A percentile compares a stretch with the other conserved stretches of the same genome.
phyloP scores from a whole-genome alignment of 2,797 vertebrate species.

The Neoniphon sammara region DNA sequence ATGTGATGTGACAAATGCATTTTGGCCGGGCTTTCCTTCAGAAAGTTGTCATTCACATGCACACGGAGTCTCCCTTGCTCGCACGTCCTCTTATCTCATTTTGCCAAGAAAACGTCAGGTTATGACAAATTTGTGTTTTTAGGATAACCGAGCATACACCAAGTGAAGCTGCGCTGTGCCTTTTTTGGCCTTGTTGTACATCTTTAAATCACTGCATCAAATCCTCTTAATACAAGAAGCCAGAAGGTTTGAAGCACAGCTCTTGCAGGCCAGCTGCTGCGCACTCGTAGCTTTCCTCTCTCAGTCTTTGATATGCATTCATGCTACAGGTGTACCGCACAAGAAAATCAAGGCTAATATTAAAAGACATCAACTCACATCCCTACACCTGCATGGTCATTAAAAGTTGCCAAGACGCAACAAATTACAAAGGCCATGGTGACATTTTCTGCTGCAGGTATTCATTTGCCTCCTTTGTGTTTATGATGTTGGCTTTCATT shows the following conservation, averaged over 20 bases:
- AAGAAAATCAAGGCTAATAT: constrained; percentile 70
- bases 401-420: constrained; percentile 73
- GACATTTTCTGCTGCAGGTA: constrained; percentile 75
- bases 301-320: constrained; percentile 18
- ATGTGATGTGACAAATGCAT: constrained; percentile 55
- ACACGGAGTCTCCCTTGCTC: constrained; percentile 17
- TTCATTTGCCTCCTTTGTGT: constrained; percentile 81
- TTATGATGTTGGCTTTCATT: constrained; percentile 79
- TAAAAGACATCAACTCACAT: constrained; percentile 66
- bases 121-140: constrained; percentile 65
- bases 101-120: constrained; percentile 57
- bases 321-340: constrained; percentile 35
- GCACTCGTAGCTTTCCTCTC: constrained; percentile 41
- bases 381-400: constrained; percentile 70
- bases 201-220: constrained; percentile 47
- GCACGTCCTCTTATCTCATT: constrained; percentile 28
- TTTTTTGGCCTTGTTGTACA: constrained; percentile 47
- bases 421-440: constrained; percentile 79
- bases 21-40: constrained; percentile 41
- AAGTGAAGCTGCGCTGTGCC: constrained; percentile 24
- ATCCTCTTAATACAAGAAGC: constrained; percentile 59
- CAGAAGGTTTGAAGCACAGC: constrained; percentile 29
- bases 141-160: constrained; percentile 59
- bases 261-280: constrained; percentile 38
- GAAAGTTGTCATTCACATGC: constrained; percentile 28